Conservation (phyloP, 2,888 invertebrate species). For the Frankliniella fusca region DNA sequence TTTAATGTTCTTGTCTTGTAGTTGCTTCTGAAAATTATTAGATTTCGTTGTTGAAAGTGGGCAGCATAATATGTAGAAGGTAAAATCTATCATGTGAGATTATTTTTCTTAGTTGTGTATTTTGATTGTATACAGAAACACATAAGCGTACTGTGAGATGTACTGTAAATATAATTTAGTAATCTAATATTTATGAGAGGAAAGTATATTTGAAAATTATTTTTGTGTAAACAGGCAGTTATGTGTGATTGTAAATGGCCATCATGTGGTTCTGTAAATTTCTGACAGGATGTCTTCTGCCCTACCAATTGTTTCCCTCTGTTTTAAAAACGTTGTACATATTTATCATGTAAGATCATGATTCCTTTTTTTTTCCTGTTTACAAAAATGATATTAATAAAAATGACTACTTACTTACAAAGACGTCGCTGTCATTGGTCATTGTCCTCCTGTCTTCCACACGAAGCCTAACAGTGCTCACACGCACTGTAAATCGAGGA, state of each 20-base stretch:
- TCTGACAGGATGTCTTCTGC: not conserved
- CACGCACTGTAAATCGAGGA: not conserved
- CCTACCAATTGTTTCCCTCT: not conserved
- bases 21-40: constrained; percentile 4
- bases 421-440: not conserved
- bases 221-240: constrained; percentile 20
- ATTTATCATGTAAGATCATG: not conserved
- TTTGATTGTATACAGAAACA: constrained; percentile 7
- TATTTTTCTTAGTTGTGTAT: constrained; percentile 23
- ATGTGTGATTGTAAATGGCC: constrained; percentile 9
- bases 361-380: constrained; percentile 13
- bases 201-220: constrained; percentile 21
- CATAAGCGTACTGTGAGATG: constrained; percentile 20
- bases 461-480: not conserved
- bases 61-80: constrained; percentile 11
- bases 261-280: not conserved
- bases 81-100: constrained; percentile 24
- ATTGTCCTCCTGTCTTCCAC: not conserved
- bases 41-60: not conserved
- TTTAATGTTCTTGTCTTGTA: constrained; percentile 6
- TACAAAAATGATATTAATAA: constrained; percentile 23
- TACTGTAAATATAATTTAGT: constrained; percentile 13
- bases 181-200: constrained; percentile 9
- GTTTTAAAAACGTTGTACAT: constrained; percentile 12
- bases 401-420: constrained; percentile 9